A percentile compares a stretch with the other conserved stretches of the same genome.
Evolutionary conservation across 2,113 vertebrate genomes (phyloP).

Genomic region (Callospermophilus lateralis): DNA sequence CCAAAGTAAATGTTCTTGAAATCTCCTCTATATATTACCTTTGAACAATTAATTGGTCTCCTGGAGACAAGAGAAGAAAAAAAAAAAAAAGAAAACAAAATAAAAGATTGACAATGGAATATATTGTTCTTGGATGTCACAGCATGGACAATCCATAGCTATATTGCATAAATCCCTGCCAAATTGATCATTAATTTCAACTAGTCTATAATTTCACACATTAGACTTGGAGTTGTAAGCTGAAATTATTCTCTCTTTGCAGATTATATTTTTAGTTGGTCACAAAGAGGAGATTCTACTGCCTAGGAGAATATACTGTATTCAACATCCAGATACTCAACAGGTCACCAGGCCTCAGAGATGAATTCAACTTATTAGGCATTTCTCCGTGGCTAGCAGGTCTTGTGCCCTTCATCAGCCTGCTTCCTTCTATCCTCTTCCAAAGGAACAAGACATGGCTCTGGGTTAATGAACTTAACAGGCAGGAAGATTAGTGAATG

Average conservation of each 20-base stretch:
- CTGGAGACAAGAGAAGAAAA: slow-evolving; percentile 31
- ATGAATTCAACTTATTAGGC: background rate
- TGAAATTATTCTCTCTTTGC: slow-evolving; percentile 69
- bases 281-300: slow-evolving; percentile 73
- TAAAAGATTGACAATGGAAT: slow-evolving; percentile 85
- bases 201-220: slow-evolving; percentile 81
- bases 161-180: slow-evolving; percentile 76
- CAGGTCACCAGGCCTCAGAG: background rate
- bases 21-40: slow-evolving; percentile 84
- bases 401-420: background rate
- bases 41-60: slow-evolving; percentile 88
- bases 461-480: background rate
- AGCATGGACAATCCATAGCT: slow-evolving; percentile 73
- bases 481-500: background rate
- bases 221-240: slow-evolving; percentile 70
- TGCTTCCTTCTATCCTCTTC: background rate
- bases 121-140: slow-evolving; percentile 86
- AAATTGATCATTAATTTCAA: slow-evolving; percentile 85
- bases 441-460: background rate
- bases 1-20: slow-evolving; percentile 84
- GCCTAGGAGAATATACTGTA: slow-evolving; percentile 46
- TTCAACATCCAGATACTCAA: background rate
- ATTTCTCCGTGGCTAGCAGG: background rate
- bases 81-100: slow-evolving; percentile 78
- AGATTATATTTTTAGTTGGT: slow-evolving; percentile 77